Percentiles rank a stretch among this genome's conserved stretches.
phyloP scores from a whole-genome alignment of 2,797 vertebrate species.

The Sebastes minor region DNA sequence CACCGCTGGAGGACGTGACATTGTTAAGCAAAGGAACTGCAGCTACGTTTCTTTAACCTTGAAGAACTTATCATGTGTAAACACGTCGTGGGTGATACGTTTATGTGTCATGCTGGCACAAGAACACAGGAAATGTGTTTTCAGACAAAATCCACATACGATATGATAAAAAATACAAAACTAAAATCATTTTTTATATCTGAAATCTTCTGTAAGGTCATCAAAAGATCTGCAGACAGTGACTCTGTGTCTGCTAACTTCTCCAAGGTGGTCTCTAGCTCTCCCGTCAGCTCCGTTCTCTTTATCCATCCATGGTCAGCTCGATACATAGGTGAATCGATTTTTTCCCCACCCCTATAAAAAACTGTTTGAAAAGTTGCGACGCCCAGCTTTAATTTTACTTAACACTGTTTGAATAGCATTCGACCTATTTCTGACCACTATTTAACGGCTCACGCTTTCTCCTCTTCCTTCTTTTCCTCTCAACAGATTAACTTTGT shows the following conservation, averaged over 20 bases:
- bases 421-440: not conserved
- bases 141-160: not conserved
- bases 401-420: not conserved
- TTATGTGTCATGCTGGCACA: not conserved
- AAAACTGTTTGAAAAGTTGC: not conserved
- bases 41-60: slow-evolving; percentile 48
- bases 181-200: too few relatives aligned
- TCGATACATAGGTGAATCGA: too few relatives aligned
- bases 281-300: too few relatives aligned
- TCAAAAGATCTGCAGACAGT: too few relatives aligned
- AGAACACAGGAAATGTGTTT: not conserved
- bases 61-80: slow-evolving; percentile 51
- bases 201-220: too few relatives aligned
- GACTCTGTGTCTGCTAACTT: too few relatives aligned
- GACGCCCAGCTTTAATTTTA: not conserved
- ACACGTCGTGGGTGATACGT: slow-evolving; percentile 27
- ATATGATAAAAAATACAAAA: not conserved
- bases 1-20: slow-evolving; percentile 10
- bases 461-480: not conserved
- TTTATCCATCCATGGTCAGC: too few relatives aligned
- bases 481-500: slow-evolving; percentile 76
- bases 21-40: slow-evolving; percentile 28
- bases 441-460: not conserved
- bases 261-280: too few relatives aligned
- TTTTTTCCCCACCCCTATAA: too few relatives aligned